These are phyloP conservation scores for Drosophila tripunctata DNA, from an alignment of 2,888 invertebrate species.

Conservation along the genomic window DNA sequence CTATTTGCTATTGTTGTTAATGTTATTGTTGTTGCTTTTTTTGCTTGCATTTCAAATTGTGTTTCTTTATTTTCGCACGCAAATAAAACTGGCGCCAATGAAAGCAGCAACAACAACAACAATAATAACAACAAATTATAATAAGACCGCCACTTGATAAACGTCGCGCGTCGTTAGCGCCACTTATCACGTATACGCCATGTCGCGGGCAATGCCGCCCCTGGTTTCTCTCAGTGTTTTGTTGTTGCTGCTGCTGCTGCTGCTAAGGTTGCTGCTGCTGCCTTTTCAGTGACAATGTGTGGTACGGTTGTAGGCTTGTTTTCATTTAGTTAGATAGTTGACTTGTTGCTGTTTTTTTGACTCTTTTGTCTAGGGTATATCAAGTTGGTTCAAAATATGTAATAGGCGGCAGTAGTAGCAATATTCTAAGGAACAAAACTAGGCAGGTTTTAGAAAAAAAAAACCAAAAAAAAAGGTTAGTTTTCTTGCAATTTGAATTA, in stretches of 20 bases:
- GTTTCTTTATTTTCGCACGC: constrained; percentile 70
- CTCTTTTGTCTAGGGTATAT: no score
- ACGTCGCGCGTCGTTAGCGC: constrained; percentile 79
- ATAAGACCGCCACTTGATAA: constrained; percentile 71
- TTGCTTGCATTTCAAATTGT: constrained; percentile 64
- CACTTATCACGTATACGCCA: constrained; percentile 80
- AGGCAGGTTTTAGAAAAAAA: no score
- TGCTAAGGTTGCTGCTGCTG: constrained; percentile 2
- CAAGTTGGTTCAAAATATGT: no score
- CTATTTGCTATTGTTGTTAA: constrained; percentile 24
- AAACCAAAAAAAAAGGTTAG: no score
- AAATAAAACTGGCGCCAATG: constrained; percentile 79
- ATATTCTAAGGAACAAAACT: no score
- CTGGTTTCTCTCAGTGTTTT: constrained; percentile 6
- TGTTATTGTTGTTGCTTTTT: constrained; percentile 16
- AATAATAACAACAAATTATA: constrained; percentile 40
- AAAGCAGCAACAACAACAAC: constrained; percentile 36
- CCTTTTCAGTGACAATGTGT: neutral
- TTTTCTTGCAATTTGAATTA: no score
- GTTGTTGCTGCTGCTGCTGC: neutral
- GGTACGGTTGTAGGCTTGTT: constrained; percentile 6
- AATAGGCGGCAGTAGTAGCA: no score
- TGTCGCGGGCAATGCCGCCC: constrained; percentile 66
- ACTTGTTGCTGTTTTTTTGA: constrained; percentile 21
- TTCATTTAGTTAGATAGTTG: constrained; percentile 16